Evolutionary conservation across 2,888 invertebrate genomes (phyloP).

Genomic region (Hirtodrosophila alboralis): DNA sequence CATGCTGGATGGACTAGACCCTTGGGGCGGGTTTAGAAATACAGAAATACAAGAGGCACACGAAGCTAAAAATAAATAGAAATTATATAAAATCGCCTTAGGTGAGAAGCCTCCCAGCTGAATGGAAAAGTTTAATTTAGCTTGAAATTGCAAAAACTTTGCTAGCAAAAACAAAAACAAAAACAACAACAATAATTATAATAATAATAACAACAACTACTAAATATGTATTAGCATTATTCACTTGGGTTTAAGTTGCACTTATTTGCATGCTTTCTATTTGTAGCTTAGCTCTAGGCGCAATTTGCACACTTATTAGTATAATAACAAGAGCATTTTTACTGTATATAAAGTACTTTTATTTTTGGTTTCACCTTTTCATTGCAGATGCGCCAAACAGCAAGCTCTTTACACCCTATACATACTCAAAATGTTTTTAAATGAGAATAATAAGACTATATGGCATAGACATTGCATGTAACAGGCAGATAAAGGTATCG

Average conservation of each 20-base stretch:
- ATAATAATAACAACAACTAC: no score
- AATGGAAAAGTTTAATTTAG: constrained; percentile 49
- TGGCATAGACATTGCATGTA: no score
- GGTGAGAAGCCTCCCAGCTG: constrained; percentile 7
- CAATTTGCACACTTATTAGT: constrained; percentile 13
- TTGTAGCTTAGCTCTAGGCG: neutral
- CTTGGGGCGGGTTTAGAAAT: constrained; percentile 43
- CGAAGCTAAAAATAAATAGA: constrained; percentile 59
- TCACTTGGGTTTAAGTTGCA: constrained; percentile 24
- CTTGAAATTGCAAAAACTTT: constrained; percentile 22
- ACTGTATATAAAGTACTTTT: neutral
- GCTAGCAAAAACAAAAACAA: neutral
- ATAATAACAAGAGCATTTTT: neutral
- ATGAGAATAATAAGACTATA: no score
- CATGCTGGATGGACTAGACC: constrained; percentile 35
- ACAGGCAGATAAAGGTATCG: no score
- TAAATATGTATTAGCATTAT: constrained; percentile 18
- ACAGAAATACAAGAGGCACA: constrained; percentile 4
- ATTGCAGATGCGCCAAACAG: neutral
- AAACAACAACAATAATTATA: neutral
- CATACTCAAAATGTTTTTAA: no score
- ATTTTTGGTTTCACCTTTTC: neutral
- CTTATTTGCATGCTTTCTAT: constrained; percentile 6
- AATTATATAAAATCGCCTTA: constrained; percentile 43
- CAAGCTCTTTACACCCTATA: no score